Evolutionary conservation across 1,140 invertebrate genomes (phyloP).

Genomic region (Lamellibrachia luymesi): DNA sequence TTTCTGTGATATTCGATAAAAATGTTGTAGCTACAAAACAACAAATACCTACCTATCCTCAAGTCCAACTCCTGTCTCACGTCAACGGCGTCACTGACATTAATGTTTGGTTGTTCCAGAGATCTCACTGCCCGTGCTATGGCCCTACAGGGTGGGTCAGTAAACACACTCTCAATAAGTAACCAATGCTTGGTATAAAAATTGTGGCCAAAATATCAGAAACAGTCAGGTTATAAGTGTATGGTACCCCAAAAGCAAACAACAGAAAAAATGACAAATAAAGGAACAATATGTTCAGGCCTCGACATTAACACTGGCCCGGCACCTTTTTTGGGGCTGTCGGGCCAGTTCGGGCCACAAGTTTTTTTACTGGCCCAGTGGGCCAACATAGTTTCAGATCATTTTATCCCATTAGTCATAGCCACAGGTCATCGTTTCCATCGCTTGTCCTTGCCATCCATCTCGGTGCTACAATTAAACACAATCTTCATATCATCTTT

Average conservation of each 20-base stretch:
- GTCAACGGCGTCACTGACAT: slow-evolving; percentile 90
- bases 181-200: not conserved
- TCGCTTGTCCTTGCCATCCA: too few relatives aligned
- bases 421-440: too few relatives aligned
- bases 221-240: not conserved
- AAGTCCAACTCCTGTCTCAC: slow-evolving; percentile 93
- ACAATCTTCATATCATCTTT: too few relatives aligned
- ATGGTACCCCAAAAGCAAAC: not conserved
- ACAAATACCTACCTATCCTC: slow-evolving; percentile 73
- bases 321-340: too few relatives aligned
- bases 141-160: slow-evolving; percentile 63
- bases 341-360: too few relatives aligned
- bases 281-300: too few relatives aligned
- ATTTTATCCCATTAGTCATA: too few relatives aligned
- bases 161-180: slow-evolving; percentile 11
- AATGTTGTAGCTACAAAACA: not conserved
- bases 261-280: too few relatives aligned
- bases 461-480: too few relatives aligned
- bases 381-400: too few relatives aligned
- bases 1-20: not conserved
- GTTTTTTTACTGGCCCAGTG: too few relatives aligned
- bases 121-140: slow-evolving; percentile 75
- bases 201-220: not conserved
- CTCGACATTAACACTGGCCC: too few relatives aligned
- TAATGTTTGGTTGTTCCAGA: slow-evolving; percentile 77